phyloP scores from a whole-genome alignment of 92 coral and sea anemone genomes.

The Meandrina meandrites region DNA sequence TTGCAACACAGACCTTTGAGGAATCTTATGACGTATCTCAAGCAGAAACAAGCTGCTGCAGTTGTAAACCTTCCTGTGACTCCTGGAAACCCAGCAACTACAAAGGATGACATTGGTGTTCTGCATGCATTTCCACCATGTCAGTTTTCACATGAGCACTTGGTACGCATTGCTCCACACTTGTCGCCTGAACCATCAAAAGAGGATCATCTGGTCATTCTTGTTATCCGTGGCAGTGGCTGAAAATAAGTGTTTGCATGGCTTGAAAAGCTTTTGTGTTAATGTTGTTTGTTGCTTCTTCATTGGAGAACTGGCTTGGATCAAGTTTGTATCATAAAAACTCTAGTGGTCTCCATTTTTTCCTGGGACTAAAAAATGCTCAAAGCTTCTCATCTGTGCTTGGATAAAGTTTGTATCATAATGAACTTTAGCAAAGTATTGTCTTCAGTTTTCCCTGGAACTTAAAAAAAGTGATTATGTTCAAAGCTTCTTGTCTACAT shows the following conservation, averaged over 20 bases:
- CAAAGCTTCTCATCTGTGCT: not conserved
- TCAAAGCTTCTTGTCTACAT: not conserved
- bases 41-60: constrained; percentile 99
- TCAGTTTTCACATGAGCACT: constrained; percentile 99
- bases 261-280: constrained; percentile 5
- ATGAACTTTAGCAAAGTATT: not conserved
- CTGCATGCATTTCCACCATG: constrained; percentile 99
- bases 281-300: constrained; percentile 35
- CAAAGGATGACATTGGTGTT: constrained; percentile 93
- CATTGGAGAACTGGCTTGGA: constrained; percentile 18
- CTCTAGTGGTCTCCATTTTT: not conserved
- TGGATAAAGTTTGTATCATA: not conserved
- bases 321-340: not conserved
- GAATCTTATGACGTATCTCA: constrained; percentile 97
- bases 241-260: constrained; percentile 43
- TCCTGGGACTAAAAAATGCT: not conserved
- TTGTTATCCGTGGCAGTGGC: constrained; percentile 95
- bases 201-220: constrained; percentile 98
- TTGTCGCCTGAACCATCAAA: constrained; percentile 97
- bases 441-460: not conserved
- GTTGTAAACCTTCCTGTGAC: constrained; percentile 93
- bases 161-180: constrained; percentile 98
- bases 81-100: constrained; percentile 74
- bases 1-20: constrained; percentile 98
- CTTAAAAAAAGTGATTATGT: not conserved